These are phyloP conservation scores for Nephrotoma appendiculata DNA, from an alignment of 2,888 invertebrate genomes.

Conservation along the genomic window DNA sequence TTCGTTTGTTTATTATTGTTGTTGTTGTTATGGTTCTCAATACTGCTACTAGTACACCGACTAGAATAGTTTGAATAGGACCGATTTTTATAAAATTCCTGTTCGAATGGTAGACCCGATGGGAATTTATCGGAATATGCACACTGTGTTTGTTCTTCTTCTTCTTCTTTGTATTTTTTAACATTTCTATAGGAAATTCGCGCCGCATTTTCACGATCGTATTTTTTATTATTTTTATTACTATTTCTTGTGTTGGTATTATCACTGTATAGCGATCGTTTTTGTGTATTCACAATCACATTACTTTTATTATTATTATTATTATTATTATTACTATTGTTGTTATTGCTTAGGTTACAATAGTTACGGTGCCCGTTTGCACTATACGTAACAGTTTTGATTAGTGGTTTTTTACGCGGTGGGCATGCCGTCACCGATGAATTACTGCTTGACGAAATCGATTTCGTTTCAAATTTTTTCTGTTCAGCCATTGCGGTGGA, in stretches of 20 bases:
- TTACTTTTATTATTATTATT: not conserved
- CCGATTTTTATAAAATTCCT: slow-evolving; percentile 24
- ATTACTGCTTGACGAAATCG: not conserved
- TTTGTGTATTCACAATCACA: not conserved
- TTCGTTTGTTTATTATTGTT: slow-evolving; percentile 1
- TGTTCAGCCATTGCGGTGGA: not conserved
- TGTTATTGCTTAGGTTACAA: not conserved
- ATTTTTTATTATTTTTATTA: not conserved
- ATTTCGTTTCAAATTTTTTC: not conserved
- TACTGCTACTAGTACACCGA: slow-evolving; percentile 29
- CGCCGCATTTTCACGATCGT: not conserved
- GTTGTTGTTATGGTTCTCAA: slow-evolving; percentile 7
- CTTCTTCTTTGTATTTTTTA: not conserved
- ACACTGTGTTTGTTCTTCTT: slow-evolving; percentile 12
- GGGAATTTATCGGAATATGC: slow-evolving; percentile 31
- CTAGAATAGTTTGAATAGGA: slow-evolving; percentile 30
- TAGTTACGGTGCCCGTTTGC: not conserved
- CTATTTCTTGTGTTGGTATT: not conserved
- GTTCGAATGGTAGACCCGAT: slow-evolving; percentile 31
- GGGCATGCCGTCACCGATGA: not conserved
- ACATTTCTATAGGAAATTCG: not conserved
- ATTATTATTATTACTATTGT: not conserved
- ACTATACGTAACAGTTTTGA: not conserved
- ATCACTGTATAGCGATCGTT: not conserved
- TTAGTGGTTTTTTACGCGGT: not conserved